Conservation (phyloP, 2,113 vertebrate species). For the Microtus richardsoni region DNA sequence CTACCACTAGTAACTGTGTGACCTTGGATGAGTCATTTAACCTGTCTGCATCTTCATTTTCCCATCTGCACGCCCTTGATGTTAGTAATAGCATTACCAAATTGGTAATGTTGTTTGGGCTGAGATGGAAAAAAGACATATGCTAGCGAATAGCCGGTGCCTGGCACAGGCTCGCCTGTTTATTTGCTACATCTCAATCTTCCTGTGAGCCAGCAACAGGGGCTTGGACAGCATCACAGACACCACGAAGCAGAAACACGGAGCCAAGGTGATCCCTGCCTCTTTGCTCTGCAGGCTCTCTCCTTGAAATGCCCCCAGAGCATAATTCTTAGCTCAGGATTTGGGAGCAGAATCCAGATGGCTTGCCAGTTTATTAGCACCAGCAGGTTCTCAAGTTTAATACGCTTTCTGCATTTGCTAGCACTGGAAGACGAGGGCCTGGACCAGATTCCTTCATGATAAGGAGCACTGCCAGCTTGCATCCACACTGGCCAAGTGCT, state of each 20-base stretch:
- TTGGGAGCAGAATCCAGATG: conserved; percentile 67
- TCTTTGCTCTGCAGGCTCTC: not conserved
- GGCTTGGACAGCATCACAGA: conserved; percentile 32
- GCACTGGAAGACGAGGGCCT: conserved; percentile 71
- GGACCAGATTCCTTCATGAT: conserved; percentile 62
- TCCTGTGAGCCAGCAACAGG: not conserved
- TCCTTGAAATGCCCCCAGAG: conserved; percentile 59
- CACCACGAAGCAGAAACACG: not conserved
- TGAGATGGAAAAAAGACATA: conserved; percentile 42
- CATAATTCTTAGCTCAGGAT: conserved; percentile 50
- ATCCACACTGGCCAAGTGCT: conserved; percentile 58
- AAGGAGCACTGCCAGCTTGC: conserved; percentile 52
- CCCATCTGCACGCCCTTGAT: not conserved
- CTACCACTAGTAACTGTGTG: conserved; percentile 22
- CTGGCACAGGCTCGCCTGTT: not conserved
- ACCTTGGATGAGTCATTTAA: conserved; percentile 51
- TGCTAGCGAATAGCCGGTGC: not conserved
- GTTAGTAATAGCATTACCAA: not conserved
- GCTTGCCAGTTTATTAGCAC: conserved; percentile 63
- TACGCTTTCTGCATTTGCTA: conserved; percentile 66
- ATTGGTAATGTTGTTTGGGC: not conserved
- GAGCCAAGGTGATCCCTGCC: conserved; percentile 40
- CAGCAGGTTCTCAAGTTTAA: conserved; percentile 67
- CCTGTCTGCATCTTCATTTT: conserved; percentile 29
- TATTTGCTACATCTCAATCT: conserved; percentile 46